Evolutionary conservation across 2,888 invertebrate genomes (phyloP).

Genomic region (Polyommatus icarus): DNA sequence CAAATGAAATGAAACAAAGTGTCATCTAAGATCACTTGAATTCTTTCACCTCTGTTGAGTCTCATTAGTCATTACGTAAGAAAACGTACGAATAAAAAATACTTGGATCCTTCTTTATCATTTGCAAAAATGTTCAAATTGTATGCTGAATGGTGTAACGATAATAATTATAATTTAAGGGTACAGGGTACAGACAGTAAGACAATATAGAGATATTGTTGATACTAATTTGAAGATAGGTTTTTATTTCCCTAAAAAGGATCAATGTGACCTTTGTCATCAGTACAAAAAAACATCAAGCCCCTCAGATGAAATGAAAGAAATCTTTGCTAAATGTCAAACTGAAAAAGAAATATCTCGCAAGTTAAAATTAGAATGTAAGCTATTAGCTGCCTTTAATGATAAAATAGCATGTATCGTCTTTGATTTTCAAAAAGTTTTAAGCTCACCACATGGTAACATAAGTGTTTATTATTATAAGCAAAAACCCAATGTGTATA

Average conservation of each 20-base stretch:
- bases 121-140: slow-evolving; percentile 31
- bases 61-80: neutral
- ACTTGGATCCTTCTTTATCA: slow-evolving; percentile 29
- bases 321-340: too few species aligned
- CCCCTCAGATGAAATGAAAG: slow-evolving; percentile 22
- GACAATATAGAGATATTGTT: slow-evolving; percentile 33
- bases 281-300: slow-evolving; percentile 28
- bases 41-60: slow-evolving; percentile 19
- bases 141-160: slow-evolving; percentile 32
- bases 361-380: too few species aligned
- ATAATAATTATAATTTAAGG: slow-evolving; percentile 29
- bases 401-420: neutral
- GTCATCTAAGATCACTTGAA: slow-evolving; percentile 25
- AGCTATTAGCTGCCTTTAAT: too few species aligned
- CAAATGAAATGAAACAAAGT: slow-evolving; percentile 26
- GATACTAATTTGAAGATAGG: slow-evolving; percentile 34
- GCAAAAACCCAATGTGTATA: slow-evolving; percentile 29
- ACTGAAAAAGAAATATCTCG: too few species aligned
- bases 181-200: slow-evolving; percentile 35
- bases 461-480: slow-evolving; percentile 34
- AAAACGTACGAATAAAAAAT: slow-evolving; percentile 28
- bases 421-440: slow-evolving; percentile 36
- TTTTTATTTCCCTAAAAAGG: too few species aligned
- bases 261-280: neutral
- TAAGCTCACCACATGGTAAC: slow-evolving; percentile 33